Percentiles rank a stretch among this genome's conserved stretches.
Evolutionary conservation across 2,888 invertebrate species (phyloP).

Genomic region (Drosophila melanocephala): DNA sequence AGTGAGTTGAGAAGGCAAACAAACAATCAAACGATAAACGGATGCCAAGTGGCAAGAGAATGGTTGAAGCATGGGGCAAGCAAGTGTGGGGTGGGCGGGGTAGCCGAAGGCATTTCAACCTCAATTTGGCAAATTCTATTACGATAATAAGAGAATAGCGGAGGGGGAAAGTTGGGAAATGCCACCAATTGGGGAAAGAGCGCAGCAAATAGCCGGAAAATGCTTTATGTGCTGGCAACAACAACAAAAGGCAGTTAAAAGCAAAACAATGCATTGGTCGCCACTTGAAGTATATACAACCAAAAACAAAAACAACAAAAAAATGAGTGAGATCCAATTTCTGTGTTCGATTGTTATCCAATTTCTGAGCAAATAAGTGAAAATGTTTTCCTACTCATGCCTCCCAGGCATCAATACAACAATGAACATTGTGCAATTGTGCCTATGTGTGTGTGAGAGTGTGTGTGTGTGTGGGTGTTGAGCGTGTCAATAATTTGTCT

Average conservation of each 20-base stretch:
- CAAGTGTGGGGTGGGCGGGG: slow-evolving; percentile 1
- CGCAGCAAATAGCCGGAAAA: slow-evolving; percentile 76
- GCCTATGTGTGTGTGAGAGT: slow-evolving; percentile 3
- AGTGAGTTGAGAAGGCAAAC: slow-evolving; percentile 62
- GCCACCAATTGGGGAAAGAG: slow-evolving; percentile 48
- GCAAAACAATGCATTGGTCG: slow-evolving; percentile 71
- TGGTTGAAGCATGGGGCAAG: slow-evolving; percentile 44
- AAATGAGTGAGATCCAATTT: slow-evolving; percentile 85
- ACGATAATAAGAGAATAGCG: slow-evolving; percentile 76
- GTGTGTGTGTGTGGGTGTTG: slow-evolving; percentile 32
- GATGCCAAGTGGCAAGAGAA: slow-evolving; percentile 67
- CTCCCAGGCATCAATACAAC: slow-evolving; percentile 56
- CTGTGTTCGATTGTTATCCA: slow-evolving; percentile 85
- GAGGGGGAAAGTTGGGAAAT: slow-evolving; percentile 20
- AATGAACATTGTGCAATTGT: slow-evolving; percentile 22
- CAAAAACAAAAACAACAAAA: slow-evolving; percentile 10
- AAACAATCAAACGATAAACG: slow-evolving; percentile 81
- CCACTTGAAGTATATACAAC: slow-evolving; percentile 60
- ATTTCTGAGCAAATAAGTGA: slow-evolving; percentile 83
- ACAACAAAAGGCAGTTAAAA: slow-evolving; percentile 69
- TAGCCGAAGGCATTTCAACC: slow-evolving; percentile 81
- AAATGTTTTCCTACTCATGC: slow-evolving; percentile 82
- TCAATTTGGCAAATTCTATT: slow-evolving; percentile 85
- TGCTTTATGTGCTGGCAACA: slow-evolving; percentile 71
- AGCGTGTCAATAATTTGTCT: slow-evolving; percentile 79